Percentiles rank a stretch among this genome's conserved stretches.
phyloP scores from a whole-genome alignment of 2,113 vertebrate species.

The Microcebus griseorufus region DNA sequence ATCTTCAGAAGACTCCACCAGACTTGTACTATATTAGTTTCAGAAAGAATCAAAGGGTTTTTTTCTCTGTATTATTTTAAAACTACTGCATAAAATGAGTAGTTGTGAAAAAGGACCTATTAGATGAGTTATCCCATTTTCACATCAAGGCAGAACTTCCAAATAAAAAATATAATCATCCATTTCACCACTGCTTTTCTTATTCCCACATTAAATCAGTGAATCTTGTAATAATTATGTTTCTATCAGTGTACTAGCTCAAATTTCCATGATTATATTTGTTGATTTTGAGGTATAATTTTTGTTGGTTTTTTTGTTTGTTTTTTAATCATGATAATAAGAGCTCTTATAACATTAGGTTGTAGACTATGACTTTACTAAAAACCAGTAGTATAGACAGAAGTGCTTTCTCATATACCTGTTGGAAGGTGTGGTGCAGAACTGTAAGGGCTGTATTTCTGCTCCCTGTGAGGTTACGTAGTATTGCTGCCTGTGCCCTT shows the following conservation, averaged over 20 bases:
- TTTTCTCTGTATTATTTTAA: constrained; percentile 26
- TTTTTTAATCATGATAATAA: constrained; percentile 20
- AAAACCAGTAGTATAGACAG: background rate
- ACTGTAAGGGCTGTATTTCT: background rate
- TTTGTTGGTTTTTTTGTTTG: background rate
- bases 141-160: constrained; percentile 10
- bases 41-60: background rate
- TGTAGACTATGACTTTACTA: constrained; percentile 6
- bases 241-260: background rate
- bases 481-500: background rate
- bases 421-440: background rate
- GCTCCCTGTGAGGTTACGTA: background rate
- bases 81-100: constrained; percentile 1
- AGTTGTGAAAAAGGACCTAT: background rate
- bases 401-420: background rate
- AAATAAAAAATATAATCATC: background rate
- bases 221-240: background rate
- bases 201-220: background rate
- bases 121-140: constrained; percentile 29
- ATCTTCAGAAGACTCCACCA: constrained; percentile 22
- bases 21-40: background rate
- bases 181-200: constrained; percentile 3
- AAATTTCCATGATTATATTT: background rate
- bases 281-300: constrained; percentile 19
- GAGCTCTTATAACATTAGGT: background rate